Percentiles rank a stretch among this genome's conserved stretches.
Conservation (phyloP, 1,140 invertebrate species). For the Heliconius hewitsoni region DNA sequence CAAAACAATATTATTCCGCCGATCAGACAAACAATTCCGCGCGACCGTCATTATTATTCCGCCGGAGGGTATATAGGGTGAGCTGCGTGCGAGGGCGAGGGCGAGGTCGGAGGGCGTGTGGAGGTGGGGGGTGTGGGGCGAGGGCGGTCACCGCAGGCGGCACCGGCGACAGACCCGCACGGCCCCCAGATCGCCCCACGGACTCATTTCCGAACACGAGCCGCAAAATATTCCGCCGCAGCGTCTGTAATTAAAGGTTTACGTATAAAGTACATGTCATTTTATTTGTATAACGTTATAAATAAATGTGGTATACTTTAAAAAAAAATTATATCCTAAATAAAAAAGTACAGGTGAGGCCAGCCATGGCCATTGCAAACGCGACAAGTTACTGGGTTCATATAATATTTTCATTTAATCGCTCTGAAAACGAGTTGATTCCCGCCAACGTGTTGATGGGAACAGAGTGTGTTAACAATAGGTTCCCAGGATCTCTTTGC, state of each 20-base stretch:
- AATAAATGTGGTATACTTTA: too few species aligned
- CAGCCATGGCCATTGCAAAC: too few species aligned
- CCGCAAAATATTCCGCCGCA: constrained; percentile 76
- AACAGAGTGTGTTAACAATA: too few species aligned
- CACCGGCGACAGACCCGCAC: constrained; percentile 71
- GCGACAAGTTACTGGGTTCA: too few species aligned
- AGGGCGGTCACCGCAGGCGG: constrained; percentile 65
- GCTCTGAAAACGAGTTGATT: too few species aligned
- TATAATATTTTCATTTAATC: too few species aligned
- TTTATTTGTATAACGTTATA: too few species aligned
- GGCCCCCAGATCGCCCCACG: constrained; percentile 60
- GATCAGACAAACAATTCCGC: constrained; percentile 16
- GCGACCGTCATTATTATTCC: constrained; percentile 9
- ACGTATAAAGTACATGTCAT: too few species aligned
- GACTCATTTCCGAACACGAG: constrained; percentile 70
- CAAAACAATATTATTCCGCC: constrained; percentile 13
- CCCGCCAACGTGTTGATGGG: too few species aligned
- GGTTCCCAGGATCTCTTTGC: too few species aligned
- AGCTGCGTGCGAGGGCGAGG: background rate
- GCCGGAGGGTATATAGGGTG: background rate
- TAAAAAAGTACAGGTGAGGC: too few species aligned
- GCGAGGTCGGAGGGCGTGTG: background rate
- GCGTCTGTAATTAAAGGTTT: constrained; percentile 44
- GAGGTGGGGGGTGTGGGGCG: constrained; percentile 21
- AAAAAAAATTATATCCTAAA: too few species aligned